phyloP scores from a whole-genome alignment of 2,113 vertebrate species.

The Oxyruncus cristatus region DNA sequence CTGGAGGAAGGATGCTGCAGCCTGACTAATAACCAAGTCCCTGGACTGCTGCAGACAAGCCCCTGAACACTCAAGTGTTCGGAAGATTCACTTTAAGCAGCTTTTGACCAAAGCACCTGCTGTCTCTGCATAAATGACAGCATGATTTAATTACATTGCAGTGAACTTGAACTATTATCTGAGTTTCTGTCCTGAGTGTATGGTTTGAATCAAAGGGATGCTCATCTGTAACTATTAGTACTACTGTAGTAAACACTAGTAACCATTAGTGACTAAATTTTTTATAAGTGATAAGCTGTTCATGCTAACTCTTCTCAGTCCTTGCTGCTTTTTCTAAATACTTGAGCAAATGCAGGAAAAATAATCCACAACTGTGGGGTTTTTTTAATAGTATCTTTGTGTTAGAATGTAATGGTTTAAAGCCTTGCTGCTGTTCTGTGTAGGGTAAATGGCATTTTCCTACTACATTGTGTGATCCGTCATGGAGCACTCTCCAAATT shows the following conservation, averaged over 20 bases:
- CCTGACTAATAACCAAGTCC: neutral
- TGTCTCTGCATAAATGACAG: neutral
- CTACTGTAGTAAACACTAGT: neutral
- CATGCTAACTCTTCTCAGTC: neutral
- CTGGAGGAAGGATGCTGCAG: neutral
- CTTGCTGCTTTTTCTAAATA: neutral
- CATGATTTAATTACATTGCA: neutral
- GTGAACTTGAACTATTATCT: neutral
- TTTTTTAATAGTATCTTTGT: neutral
- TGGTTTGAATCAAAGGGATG: neutral
- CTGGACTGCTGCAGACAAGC: neutral
- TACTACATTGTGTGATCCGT: neutral
- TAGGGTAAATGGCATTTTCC: neutral
- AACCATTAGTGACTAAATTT: neutral
- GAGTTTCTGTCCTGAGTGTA: neutral
- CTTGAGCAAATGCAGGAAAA: neutral
- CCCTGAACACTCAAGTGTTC: neutral
- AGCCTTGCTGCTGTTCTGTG: neutral
- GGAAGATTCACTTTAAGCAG: neutral
- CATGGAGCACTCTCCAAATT: neutral
- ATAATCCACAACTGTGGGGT: neutral
- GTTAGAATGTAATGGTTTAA: neutral
- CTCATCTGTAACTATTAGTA: too few species aligned
- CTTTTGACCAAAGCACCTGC: neutral
- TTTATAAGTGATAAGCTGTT: neutral